A percentile compares a stretch with the other conserved stretches of the same genome.
Conservation (phyloP, 2,113 vertebrate species). For the Eurypyga helias region DNA sequence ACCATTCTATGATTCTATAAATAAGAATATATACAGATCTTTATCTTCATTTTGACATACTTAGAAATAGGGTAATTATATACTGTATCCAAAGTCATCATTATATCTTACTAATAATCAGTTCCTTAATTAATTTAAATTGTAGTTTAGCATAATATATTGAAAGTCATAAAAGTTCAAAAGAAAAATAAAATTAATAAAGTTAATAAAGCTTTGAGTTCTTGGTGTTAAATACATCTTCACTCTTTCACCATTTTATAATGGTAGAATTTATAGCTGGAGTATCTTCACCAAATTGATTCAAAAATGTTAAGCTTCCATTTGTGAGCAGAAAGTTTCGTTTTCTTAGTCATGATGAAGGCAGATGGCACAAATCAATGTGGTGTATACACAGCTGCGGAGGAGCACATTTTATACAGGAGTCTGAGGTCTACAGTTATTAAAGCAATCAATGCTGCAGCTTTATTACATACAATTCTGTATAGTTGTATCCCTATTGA, state of each 20-base stretch:
- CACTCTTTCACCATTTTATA: not conserved
- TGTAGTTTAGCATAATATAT: not conserved
- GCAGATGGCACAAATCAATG: not conserved
- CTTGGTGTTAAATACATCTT: not conserved
- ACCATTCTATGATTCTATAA: no score
- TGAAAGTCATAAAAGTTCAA: not conserved
- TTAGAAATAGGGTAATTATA: not conserved
- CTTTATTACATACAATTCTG: not conserved
- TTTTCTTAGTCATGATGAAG: not conserved
- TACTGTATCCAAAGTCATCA: not conserved
- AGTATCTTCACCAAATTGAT: not conserved
- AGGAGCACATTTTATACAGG: not conserved
- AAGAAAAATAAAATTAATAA: not conserved
- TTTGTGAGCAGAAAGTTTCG: not conserved
- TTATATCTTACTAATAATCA: not conserved
- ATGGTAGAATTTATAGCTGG: not conserved
- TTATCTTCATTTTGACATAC: not conserved
- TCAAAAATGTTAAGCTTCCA: not conserved
- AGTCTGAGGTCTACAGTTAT: not conserved
- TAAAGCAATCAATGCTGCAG: not conserved
- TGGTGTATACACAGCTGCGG: not conserved
- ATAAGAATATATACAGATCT: not conserved
- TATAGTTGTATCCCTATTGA: not conserved
- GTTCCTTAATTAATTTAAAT: not conserved
- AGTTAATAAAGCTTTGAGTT: not conserved